phyloP scores from a whole-genome alignment of 2,113 vertebrate species.

The Riparia riparia region DNA sequence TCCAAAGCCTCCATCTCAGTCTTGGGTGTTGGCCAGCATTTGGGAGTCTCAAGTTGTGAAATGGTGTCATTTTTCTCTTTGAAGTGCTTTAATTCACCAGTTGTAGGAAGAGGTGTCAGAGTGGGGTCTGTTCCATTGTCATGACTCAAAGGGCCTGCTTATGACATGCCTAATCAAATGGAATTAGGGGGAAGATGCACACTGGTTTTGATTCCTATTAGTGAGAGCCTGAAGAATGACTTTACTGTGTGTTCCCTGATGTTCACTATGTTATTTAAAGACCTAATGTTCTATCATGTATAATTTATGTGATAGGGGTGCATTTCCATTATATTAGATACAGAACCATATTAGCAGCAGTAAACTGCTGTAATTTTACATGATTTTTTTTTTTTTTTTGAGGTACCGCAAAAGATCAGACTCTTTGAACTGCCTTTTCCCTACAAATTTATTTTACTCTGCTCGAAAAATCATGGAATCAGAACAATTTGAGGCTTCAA shows the following conservation, averaged over 20 bases:
- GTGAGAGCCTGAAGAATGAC: constrained; percentile 53
- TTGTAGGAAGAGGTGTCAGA: background rate
- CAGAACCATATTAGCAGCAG: constrained; percentile 42
- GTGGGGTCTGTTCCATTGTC: background rate
- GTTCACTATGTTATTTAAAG: constrained; percentile 64
- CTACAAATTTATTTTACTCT: background rate
- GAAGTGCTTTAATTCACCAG: background rate
- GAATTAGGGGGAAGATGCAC: constrained; percentile 31
- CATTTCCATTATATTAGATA: constrained; percentile 49
- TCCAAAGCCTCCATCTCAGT: background rate
- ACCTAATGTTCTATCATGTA: constrained; percentile 53
- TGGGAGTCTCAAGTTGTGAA: background rate
- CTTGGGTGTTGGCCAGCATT: background rate
- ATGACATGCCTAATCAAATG: constrained; percentile 41
- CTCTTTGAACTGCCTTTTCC: background rate
- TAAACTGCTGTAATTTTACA: constrained; percentile 39
- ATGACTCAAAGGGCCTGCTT: background rate
- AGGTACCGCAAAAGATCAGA: constrained; percentile 3
- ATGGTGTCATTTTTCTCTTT: background rate
- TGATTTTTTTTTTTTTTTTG: background rate
- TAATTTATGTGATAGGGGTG: constrained; percentile 65
- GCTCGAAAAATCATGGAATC: background rate
- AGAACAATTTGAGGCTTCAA: background rate
- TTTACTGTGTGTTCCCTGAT: background rate
- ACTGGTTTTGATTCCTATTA: constrained; percentile 10